Conservation (phyloP, 1,140 invertebrate species). For the Acyrthosiphon pisum region DNA sequence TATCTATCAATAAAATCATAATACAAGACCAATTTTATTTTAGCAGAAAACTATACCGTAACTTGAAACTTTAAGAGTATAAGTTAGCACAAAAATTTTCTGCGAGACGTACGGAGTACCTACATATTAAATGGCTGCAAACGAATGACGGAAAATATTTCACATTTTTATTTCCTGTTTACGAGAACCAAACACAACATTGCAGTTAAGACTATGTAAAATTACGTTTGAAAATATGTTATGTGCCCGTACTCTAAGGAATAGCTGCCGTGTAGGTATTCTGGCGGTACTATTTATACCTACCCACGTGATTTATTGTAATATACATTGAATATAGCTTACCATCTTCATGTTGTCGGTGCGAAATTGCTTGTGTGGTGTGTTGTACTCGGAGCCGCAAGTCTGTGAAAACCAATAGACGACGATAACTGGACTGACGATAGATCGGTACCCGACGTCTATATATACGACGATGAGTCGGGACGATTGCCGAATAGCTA, state of each 20-base stretch:
- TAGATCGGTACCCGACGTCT: constrained; percentile 22
- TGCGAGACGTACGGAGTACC: background rate
- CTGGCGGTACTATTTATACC: background rate
- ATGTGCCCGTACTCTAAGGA: background rate
- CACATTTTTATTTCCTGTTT: background rate
- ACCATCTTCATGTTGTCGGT: constrained; percentile 40
- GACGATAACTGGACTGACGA: constrained; percentile 52
- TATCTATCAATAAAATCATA: background rate
- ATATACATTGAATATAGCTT: background rate
- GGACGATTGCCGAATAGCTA: background rate
- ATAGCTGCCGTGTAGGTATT: background rate
- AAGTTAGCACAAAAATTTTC: background rate
- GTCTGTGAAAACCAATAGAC: background rate
- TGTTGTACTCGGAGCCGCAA: background rate
- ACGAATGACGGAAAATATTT: background rate
- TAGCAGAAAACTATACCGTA: background rate
- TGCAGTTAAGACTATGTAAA: background rate
- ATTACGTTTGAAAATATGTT: background rate
- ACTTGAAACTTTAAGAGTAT: background rate
- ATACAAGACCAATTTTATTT: background rate
- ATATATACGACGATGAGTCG: constrained; percentile 38
- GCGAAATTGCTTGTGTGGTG: background rate
- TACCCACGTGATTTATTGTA: background rate
- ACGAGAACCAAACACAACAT: background rate
- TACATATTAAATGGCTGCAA: background rate